Conservation (phyloP, 2,888 invertebrate genomes). For the Drosophila pseudotalamancana region DNA sequence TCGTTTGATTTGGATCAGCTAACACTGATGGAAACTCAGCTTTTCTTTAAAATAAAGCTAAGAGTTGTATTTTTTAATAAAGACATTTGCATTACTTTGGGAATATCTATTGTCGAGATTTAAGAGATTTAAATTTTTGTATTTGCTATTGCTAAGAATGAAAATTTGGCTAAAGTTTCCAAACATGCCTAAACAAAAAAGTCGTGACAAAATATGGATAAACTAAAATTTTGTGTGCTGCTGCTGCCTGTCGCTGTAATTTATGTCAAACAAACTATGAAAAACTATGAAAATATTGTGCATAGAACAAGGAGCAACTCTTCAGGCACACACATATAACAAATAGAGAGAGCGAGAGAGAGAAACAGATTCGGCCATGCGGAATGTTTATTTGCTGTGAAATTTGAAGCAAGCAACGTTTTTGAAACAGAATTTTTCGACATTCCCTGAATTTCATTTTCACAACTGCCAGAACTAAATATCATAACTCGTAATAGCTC, state of each 20-base stretch:
- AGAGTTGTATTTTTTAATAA: no score
- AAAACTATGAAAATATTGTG: slow-evolving; percentile 62
- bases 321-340: slow-evolving; percentile 14
- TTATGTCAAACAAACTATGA: slow-evolving; percentile 63
- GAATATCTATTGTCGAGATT: no score
- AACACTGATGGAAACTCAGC: no score
- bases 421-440: slow-evolving; percentile 50
- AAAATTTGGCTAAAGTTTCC: slow-evolving; percentile 33
- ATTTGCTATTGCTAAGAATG: slow-evolving; percentile 13
- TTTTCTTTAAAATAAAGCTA: no score
- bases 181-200: slow-evolving; percentile 23
- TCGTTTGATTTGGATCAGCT: no score
- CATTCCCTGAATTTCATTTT: slow-evolving; percentile 35
- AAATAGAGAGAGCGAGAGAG: neutral
- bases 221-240: slow-evolving; percentile 37
- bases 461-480: slow-evolving; percentile 20
- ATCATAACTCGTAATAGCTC: slow-evolving; percentile 42
- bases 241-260: slow-evolving; percentile 54
- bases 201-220: slow-evolving; percentile 52
- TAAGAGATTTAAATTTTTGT: neutral
- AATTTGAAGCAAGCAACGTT: slow-evolving; percentile 59
- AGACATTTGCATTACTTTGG: no score
- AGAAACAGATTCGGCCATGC: slow-evolving; percentile 51
- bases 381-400: slow-evolving; percentile 74
- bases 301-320: slow-evolving; percentile 48